phyloP scores from a whole-genome alignment of 2,113 vertebrate species.

The Coptodon bakossiorum region DNA sequence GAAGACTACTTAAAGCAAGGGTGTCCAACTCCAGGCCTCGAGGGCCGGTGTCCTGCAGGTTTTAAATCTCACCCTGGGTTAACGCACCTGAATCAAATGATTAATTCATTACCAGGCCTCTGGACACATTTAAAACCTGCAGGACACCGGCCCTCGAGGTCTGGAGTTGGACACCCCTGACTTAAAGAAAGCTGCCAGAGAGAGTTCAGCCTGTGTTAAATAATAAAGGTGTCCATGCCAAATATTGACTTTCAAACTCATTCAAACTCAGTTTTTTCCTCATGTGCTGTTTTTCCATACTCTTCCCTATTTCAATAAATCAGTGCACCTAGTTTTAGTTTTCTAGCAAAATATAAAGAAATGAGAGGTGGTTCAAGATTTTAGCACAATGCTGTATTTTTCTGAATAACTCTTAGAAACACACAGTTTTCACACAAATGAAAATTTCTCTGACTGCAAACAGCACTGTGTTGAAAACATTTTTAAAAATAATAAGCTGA shows the following conservation, averaged over 20 bases:
- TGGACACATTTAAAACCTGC: neutral
- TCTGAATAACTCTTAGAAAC: neutral
- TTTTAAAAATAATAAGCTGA: neutral
- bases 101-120: neutral
- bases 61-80: neutral
- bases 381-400: neutral
- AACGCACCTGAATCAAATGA: neutral
- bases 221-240: neutral
- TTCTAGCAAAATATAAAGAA: neutral
- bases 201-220: neutral
- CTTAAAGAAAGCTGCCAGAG: neutral
- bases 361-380: neutral
- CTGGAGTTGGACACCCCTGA: neutral
- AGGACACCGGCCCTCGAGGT: neutral
- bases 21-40: neutral
- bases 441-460: neutral
- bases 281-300: neutral
- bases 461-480: neutral
- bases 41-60: neutral
- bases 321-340: neutral
- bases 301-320: neutral
- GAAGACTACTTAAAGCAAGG: neutral
- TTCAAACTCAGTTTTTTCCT: neutral
- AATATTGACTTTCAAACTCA: neutral
- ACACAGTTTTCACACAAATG: neutral